Base-by-base conservation (phyloP, 2,888 invertebrate species). In the Pocota personata region DNA sequence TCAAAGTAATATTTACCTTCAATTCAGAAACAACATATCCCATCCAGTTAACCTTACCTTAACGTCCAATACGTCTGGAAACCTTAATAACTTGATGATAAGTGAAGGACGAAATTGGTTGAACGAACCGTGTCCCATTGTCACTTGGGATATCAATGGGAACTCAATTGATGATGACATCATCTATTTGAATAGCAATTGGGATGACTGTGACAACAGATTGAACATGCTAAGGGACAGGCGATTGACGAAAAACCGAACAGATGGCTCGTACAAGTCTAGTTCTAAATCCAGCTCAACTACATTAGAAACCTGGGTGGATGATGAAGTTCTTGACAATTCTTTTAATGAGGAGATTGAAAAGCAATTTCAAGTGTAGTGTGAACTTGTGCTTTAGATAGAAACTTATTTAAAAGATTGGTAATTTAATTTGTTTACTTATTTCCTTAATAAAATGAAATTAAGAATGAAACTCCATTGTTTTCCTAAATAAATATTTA, bases 261-360 rank as follows among this genome's bases (percentile, higher is more conserved):
- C 89, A 10, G 88, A 88, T 52, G 89, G 88, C 0, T 91, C 90
- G 0, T 89, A 89, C 30, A 89, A 89, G 79, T 91, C 92, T 24
- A 92, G 92, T 64, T 89, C 90, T 55, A 90, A 89, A 80, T 92
- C 92, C 30, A 92, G 92, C 87, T 90, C 92, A 40, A 92, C 91
- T 55, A 92, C 93, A 2, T 77, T 92, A 30, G 92, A 92, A 78
- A 92, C 92, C 1, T 92, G 92, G 93, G 82, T 93, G 71, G 93
- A 93, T 80, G 92, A 92, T 66, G 90, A 92, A 78, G 71, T 86
- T 27, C 88, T 88, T 46, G 89, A 89, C 46, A 89, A 89, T 82
- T 89, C 89, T 24, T 89, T 89, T 78, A 89, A 89, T 69, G 89
- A 89, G 62, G 88, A 89, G 40, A 78, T 89, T 7, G 89, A 89